Base-by-base conservation (phyloP, 2,113 vertebrate species). In the Egretta garzetta region DNA sequence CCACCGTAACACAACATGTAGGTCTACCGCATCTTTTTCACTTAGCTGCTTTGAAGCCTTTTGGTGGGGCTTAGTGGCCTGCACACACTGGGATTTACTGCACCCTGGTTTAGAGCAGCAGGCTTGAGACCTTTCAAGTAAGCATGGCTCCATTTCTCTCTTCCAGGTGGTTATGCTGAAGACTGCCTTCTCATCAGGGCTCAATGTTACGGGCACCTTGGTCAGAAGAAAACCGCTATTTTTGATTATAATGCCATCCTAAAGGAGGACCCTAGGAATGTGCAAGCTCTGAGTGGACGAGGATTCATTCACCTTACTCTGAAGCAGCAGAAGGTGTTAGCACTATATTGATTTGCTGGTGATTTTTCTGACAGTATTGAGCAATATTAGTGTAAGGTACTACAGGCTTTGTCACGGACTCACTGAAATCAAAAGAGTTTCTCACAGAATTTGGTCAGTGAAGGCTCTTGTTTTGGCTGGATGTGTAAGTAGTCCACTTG, bases 151-250 rank as follows among this genome's bases (percentile, higher is more conserved):
- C 43, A 4, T 89, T 74, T 72, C 32, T 93, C 37, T 93, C 35
- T 62, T 74, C 11, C 83, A 99, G 99, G 99, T 80, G 98, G 98
- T 1, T 97, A 93, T 60, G 99, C 98, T 58, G 94, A 87, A 20
- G 98, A 99, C n/a, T 98, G 98, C 11, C 97, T 99, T 83, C 98
- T 99, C 72, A 93, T 98, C 94, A 98, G 99, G 74, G 99, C 98
- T 4, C 98, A 93, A 43, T 99, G 99, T 70, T 99, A 99, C 0
- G 98, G 97, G 47, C 82, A 96, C 81, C 98, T 99, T 35, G 99
- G 99, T 43, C 99, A 99, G 97, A 98, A 98, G 96, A 99, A 99
- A 98, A 99, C 99, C 0, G 99, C 99, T 6, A 98, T 99, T 96
- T 99, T 99, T 94, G 99, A 99, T 89, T 99, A 99, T 92, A 99